Conservation (phyloP, 2,888 invertebrate species). For the Latrodectus hesperus region DNA sequence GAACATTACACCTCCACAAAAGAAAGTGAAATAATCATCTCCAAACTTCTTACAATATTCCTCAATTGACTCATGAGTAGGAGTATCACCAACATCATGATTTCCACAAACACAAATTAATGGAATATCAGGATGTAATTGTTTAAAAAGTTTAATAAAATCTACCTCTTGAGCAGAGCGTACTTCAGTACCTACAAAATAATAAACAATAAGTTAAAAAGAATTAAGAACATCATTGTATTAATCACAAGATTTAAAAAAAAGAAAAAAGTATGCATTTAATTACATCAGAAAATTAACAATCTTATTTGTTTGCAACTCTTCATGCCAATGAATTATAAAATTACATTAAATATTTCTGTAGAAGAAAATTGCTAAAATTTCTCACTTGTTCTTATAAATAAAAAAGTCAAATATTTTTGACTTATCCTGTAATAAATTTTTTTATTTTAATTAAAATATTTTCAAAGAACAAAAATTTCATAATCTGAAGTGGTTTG, state of each 20-base stretch:
- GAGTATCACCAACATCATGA: constrained; percentile 77
- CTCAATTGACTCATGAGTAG: constrained; percentile 74
- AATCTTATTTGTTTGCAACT: no score
- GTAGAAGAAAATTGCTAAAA: no score
- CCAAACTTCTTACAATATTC: constrained; percentile 71
- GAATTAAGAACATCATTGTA: background rate
- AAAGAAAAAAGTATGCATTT: background rate
- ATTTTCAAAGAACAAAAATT: no score
- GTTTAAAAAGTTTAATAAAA: constrained; percentile 74
- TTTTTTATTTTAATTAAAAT: no score
- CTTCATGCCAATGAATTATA: no score
- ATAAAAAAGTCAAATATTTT: no score
- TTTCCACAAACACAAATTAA: constrained; percentile 78
- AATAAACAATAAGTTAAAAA: background rate
- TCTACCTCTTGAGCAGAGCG: constrained; percentile 75
- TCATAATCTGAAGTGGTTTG: no score
- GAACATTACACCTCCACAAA: constrained; percentile 77
- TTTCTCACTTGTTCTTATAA: no score
- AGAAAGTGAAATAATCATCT: constrained; percentile 77
- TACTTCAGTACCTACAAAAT: constrained; percentile 59
- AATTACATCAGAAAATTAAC: no score
- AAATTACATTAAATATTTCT: no score
- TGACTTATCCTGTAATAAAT: no score
- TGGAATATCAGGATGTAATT: constrained; percentile 75
- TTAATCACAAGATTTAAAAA: background rate